Percentiles rank a stretch among this genome's conserved stretches.
Evolutionary conservation across 2,797 vertebrate species (phyloP).

Genomic region (Cephalopachus bancanus): DNA sequence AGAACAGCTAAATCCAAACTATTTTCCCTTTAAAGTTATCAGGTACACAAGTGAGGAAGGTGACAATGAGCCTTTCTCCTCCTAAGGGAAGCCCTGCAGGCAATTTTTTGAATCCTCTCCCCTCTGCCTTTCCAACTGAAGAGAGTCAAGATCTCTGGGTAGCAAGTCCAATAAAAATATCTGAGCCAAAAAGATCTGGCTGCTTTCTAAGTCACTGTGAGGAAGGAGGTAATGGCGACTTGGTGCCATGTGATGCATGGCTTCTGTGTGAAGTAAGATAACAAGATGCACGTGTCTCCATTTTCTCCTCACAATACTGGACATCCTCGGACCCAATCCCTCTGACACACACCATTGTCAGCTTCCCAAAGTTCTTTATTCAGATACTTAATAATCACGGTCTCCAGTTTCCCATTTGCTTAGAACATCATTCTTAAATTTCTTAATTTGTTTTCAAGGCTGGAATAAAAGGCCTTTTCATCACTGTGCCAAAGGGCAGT

Average conservation of each 20-base stretch:
- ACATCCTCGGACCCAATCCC: not conserved
- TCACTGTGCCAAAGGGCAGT: not conserved
- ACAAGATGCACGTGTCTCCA: not conserved
- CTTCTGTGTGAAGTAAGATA: not conserved
- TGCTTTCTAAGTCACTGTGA: not conserved
- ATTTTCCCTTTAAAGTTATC: not conserved
- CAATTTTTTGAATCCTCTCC: too few relatives aligned
- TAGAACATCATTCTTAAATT: not conserved
- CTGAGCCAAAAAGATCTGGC: not conserved
- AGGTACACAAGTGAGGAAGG: not conserved
- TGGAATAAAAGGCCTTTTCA: slow-evolving; percentile 65
- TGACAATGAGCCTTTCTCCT: rapidly evolving
- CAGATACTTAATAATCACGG: slow-evolving; percentile 1
- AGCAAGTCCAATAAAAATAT: not conserved
- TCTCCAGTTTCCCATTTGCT: slow-evolving; percentile 67
- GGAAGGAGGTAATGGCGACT: rapidly evolving
- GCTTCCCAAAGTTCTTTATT: slow-evolving; percentile 44
- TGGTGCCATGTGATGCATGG: rapidly evolving
- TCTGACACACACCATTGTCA: not conserved
- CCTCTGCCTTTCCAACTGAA: not conserved
- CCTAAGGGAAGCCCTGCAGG: not conserved
- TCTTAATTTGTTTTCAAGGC: slow-evolving; percentile 69
- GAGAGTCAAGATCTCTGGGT: not conserved
- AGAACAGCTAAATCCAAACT: not conserved
- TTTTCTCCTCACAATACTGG: not conserved